Base-by-base conservation (phyloP, 1,140 invertebrate genomes). In the Chironomus striatipennis region DNA sequence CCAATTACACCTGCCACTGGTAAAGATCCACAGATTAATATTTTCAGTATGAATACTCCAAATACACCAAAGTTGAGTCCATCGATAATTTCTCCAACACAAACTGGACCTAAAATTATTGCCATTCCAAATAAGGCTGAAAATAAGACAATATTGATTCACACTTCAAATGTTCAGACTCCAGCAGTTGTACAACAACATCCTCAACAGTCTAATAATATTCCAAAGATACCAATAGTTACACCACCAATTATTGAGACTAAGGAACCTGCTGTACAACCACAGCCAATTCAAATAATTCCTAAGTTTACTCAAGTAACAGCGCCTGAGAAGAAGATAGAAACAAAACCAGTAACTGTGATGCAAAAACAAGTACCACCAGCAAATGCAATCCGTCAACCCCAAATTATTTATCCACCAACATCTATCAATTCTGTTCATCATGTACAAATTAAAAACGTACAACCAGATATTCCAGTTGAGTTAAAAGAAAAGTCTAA, bases 111-210 rank as follows among this genome's bases (percentile, higher is more conserved):
- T 6, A 73, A 73, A 73, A 43, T 42, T n/a, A 43, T 73, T 21
- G 73, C 5, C 0, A 73, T 43, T 73, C 73, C 73, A 18, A 34
- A 7, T n/a, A 73, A 73, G 42, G 8, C 73, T 42, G 73, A 73
- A 6, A 70, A 8, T 12, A 70, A 70, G 20, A 9, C 73, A 12
- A 73, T 42, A 4, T 8, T 34, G 10, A 73, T 43, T 42, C 73
- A 42, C 74, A 67, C 77, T 17, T 78, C 80, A 72, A 81, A 78
- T 78, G 75, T 78, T 72, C 75, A 77, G 34, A 76, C 78, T 42
- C 43, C 79, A 42, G 80, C 81, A 70, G 20, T 42, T 8, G 65
- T 21, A 12, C 64, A 67, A 67, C 64, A 67, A 67, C 5, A 70
- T 57, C 7, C 47, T 10, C 47, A 1, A 57, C 1, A 10, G 47